Evolutionary conservation across 2,888 invertebrate species (phyloP).

Genomic region (Geotrupes spiniger): DNA sequence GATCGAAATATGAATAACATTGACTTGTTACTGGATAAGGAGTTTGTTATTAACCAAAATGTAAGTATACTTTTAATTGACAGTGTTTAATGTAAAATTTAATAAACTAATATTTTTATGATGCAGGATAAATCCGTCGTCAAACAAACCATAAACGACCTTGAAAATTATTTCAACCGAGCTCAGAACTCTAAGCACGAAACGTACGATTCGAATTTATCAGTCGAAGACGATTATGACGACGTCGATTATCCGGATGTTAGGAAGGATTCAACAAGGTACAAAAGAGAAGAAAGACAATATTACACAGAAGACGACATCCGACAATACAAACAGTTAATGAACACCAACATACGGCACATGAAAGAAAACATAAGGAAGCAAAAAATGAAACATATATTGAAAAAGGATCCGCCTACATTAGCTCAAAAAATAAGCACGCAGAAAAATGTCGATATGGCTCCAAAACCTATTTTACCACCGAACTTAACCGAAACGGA

Average conservation of each 20-base stretch:
- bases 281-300: slow-evolving; percentile 15
- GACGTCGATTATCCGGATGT: slow-evolving; percentile 8
- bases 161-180: slow-evolving; percentile 27
- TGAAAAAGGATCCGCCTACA: neutral
- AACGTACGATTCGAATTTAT: slow-evolving; percentile 5
- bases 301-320: slow-evolving; percentile 22
- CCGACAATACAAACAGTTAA: slow-evolving; percentile 17
- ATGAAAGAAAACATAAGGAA: slow-evolving; percentile 21
- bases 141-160: slow-evolving; percentile 20
- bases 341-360: slow-evolving; percentile 20
- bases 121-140: slow-evolving; percentile 15
- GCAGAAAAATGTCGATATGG: neutral
- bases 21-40: slow-evolving; percentile 12
- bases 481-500: neutral
- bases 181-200: neutral
- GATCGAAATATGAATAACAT: neutral
- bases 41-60: slow-evolving; percentile 22
- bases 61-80: too few species aligned
- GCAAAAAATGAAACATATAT: slow-evolving; percentile 9
- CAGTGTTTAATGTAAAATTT: slow-evolving; percentile 1
- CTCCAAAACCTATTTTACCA: neutral
- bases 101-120: slow-evolving; percentile 2
- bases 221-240: slow-evolving; percentile 9
- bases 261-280: slow-evolving; percentile 16
- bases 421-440: neutral